Evolutionary conservation across 2,888 invertebrate species (phyloP).

Genomic region (Trichogramma dendrolimi): DNA sequence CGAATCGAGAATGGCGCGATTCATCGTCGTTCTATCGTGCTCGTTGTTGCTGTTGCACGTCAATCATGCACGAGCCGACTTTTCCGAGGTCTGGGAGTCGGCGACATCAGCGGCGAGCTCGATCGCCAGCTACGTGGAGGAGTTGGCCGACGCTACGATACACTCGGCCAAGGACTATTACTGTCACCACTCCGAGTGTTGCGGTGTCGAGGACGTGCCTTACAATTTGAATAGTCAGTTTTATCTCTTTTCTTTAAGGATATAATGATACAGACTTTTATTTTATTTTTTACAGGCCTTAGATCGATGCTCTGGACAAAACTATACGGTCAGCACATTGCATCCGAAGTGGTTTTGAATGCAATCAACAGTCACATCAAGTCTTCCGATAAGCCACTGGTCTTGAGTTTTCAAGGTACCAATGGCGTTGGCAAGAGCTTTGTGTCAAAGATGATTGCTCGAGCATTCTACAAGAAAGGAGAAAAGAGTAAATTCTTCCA

Average conservation of each 20-base stretch:
- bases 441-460: slow-evolving; percentile 18
- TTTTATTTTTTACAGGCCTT: slow-evolving; percentile 6
- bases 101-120: too few species aligned
- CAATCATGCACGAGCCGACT: too few species aligned
- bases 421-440: slow-evolving; percentile 23
- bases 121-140: too few species aligned
- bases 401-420: slow-evolving; percentile 22
- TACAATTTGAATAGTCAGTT: slow-evolving; percentile 13
- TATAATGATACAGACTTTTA: not conserved
- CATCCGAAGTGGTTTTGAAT: slow-evolving; percentile 14
- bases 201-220: slow-evolving; percentile 14
- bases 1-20: too few species aligned
- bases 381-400: slow-evolving; percentile 15
- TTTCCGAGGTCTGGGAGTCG: too few species aligned
- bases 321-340: slow-evolving; percentile 20
- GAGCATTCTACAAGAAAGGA: slow-evolving; percentile 16
- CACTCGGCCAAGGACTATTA: not conserved
- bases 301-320: not conserved
- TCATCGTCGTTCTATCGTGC: too few species aligned
- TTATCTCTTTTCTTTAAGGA: not conserved
- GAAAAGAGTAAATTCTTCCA: slow-evolving; percentile 16
- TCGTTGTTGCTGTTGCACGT: too few species aligned
- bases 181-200: slow-evolving; percentile 8
- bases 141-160: too few species aligned
- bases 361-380: slow-evolving; percentile 15